Evolutionary conservation across 2,113 vertebrate species (phyloP).

Genomic region (Pleuronectes platessa): DNA sequence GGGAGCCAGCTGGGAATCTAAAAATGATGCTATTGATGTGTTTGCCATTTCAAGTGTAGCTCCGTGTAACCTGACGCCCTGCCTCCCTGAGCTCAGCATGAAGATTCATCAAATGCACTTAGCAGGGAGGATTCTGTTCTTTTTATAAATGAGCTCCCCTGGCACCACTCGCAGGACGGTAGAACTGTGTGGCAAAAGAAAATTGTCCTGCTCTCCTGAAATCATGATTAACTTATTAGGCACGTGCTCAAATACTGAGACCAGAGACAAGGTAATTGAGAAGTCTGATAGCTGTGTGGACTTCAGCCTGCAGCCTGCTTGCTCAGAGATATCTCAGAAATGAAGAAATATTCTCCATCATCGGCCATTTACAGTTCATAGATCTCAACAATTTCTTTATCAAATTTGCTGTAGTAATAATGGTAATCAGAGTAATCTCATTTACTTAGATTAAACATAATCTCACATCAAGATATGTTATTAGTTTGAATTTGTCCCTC

Average conservation of each 20-base stretch:
- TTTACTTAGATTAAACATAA: background rate
- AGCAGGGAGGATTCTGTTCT: constrained; percentile 32
- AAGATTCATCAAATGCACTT: constrained; percentile 63
- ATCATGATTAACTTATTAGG: constrained; percentile 46
- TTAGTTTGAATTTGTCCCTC: constrained; percentile 9
- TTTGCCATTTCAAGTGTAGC: constrained; percentile 69
- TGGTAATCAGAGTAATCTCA: background rate
- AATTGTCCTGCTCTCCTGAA: constrained; percentile 40
- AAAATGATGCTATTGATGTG: constrained; percentile 76
- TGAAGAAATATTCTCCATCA: constrained; percentile 6
- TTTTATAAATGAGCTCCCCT: constrained; percentile 31
- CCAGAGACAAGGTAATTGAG: too few relatives aligned
- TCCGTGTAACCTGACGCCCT: constrained; percentile 58
- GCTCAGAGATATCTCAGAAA: background rate
- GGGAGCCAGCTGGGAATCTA: constrained; percentile 64
- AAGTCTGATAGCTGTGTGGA: too few relatives aligned
- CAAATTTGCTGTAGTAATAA: background rate
- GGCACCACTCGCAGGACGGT: constrained; percentile 23
- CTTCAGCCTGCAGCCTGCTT: background rate
- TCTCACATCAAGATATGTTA: background rate
- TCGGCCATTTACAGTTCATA: background rate
- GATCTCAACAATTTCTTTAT: too few relatives aligned
- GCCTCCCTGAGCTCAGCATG: constrained; percentile 32
- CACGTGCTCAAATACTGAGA: background rate
- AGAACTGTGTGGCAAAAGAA: background rate